These are phyloP conservation scores for Elgaria multicarinata DNA, from an alignment of 2,113 vertebrate genomes.

Conservation along the genomic window DNA sequence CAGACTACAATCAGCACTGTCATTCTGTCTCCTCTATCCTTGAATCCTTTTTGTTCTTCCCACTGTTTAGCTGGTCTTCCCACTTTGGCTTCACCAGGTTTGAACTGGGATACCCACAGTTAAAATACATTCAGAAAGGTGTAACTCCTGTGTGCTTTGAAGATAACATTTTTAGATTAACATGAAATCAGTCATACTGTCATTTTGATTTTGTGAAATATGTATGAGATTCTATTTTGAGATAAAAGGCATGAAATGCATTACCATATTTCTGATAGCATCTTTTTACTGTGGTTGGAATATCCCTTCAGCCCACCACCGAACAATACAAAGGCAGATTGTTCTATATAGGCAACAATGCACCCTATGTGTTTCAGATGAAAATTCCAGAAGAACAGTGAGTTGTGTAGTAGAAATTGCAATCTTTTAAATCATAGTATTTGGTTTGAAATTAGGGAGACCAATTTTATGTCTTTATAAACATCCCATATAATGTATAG, in stretches of 20 bases:
- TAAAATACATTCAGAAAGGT: background rate
- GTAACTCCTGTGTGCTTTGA: background rate
- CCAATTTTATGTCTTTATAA: background rate
- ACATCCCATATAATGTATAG: background rate
- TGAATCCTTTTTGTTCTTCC: background rate
- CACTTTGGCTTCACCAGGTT: background rate
- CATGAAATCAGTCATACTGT: conserved; percentile 20
- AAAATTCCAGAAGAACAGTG: conserved; percentile 20
- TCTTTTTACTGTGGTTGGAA: conserved; percentile 23
- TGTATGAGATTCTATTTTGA: conserved; percentile 35
- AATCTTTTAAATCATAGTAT: background rate
- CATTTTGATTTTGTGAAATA: conserved; percentile 24
- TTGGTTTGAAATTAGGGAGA: conserved; percentile 3
- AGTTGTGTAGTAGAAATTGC: conserved; percentile 20
- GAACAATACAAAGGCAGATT: conserved; percentile 45
- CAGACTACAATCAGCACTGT: background rate
- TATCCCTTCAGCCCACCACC: conserved; percentile 24
- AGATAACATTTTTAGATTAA: conserved; percentile 11
- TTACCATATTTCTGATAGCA: conserved; percentile 37
- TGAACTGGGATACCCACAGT: background rate
- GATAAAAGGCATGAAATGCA: background rate
- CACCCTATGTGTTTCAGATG: background rate
- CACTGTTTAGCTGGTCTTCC: background rate
- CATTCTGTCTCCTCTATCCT: background rate
- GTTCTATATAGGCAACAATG: conserved; percentile 16